Evolutionary conservation across 2,888 invertebrate species (phyloP).

Genomic region (Steinernema scapterisci): DNA sequence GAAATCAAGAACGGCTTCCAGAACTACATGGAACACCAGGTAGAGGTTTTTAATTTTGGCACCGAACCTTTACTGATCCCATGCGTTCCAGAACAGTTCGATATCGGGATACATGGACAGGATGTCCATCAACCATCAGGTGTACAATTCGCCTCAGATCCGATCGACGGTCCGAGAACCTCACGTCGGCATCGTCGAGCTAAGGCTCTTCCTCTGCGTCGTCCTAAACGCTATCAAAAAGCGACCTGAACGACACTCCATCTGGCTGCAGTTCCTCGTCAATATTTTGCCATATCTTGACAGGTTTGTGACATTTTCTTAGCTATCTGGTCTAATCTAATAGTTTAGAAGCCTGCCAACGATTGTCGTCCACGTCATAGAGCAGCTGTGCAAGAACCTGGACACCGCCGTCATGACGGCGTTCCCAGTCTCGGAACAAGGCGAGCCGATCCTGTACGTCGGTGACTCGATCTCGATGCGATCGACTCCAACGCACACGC

Average conservation of each 20-base stretch:
- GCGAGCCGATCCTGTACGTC: background rate
- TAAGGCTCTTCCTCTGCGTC: slow-evolving; percentile 82
- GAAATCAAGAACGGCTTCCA: slow-evolving; percentile 57
- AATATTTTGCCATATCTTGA: slow-evolving; percentile 81
- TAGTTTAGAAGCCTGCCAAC: slow-evolving; percentile 75
- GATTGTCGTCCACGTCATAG: slow-evolving; percentile 79
- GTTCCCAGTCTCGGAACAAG: background rate
- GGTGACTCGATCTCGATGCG: slow-evolving; percentile 21
- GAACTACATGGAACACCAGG: slow-evolving; percentile 18
- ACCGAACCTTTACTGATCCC: slow-evolving; percentile 30
- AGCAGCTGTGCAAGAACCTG: slow-evolving; percentile 80
- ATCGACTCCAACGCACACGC: slow-evolving; percentile 13
- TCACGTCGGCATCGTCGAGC: slow-evolving; percentile 72
- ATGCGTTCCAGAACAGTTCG: background rate
- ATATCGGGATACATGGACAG: slow-evolving; percentile 51
- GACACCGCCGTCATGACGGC: slow-evolving; percentile 71
- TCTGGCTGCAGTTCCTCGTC: slow-evolving; percentile 82
- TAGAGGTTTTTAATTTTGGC: background rate
- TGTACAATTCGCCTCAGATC: slow-evolving; percentile 51
- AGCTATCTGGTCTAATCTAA: too few relatives aligned
- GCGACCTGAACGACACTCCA: slow-evolving; percentile 73
- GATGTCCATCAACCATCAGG: slow-evolving; percentile 59
- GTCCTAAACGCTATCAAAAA: slow-evolving; percentile 78
- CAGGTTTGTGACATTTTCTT: background rate
- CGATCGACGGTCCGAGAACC: slow-evolving; percentile 48